phyloP scores from a whole-genome alignment of 2,888 invertebrate species.

The Blastobasis lacticolella region DNA sequence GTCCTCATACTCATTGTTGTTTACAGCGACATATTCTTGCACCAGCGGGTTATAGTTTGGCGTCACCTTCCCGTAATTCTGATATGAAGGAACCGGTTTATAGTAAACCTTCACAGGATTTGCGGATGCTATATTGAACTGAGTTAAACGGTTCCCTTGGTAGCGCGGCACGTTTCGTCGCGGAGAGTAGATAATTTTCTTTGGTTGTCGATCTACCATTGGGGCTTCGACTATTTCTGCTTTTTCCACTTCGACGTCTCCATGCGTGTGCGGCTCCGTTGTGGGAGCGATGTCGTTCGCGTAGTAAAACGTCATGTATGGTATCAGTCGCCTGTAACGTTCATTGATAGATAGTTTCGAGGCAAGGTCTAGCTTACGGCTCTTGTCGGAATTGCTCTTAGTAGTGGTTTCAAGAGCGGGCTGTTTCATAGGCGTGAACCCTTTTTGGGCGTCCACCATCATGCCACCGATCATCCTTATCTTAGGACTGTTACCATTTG shows the following conservation, averaged over 20 bases:
- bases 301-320: constrained; percentile 89
- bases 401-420: constrained; percentile 22
- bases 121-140: constrained; percentile 63
- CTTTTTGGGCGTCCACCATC: constrained; percentile 46
- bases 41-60: constrained; percentile 38
- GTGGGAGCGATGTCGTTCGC: constrained; percentile 71
- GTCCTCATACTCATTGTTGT: constrained; percentile 33
- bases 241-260: constrained; percentile 57
- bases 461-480: constrained; percentile 58
- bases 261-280: constrained; percentile 36
- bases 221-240: constrained; percentile 51
- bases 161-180: constrained; percentile 60
- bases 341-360: constrained; percentile 72
- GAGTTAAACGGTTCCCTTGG: constrained; percentile 61
- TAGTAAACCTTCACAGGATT: constrained; percentile 59
- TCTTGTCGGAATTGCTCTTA: constrained; percentile 29
- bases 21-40: constrained; percentile 25
- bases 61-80: constrained; percentile 31
- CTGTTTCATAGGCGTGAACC: constrained; percentile 36
- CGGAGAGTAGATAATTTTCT: constrained; percentile 41
- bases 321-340: constrained; percentile 84
- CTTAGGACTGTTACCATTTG: constrained; percentile 68
- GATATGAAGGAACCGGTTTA: constrained; percentile 43
- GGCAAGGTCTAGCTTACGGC: constrained; percentile 28
- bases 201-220: constrained; percentile 38